Base-by-base conservation (phyloP, 2,888 invertebrate species). In the Oxyscelio sp. region DNA sequence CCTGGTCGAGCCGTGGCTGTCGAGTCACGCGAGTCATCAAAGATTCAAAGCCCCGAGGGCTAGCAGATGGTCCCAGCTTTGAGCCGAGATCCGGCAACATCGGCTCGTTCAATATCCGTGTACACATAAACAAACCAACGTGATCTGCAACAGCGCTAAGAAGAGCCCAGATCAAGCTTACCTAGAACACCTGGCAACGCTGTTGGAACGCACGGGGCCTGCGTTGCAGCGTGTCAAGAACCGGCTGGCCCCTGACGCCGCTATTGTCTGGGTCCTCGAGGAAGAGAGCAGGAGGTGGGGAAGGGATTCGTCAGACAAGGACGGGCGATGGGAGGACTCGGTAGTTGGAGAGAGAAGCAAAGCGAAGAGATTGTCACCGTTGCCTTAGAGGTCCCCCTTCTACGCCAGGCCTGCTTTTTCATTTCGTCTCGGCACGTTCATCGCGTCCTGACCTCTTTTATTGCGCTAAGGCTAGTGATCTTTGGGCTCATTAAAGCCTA, bases 11-110 rank as follows among this genome's bases (percentile, higher is more conserved):
- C 79, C 75, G 86, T 75, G 79, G 91, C 92, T 91, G 92, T 90
- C 92, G 91, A 92, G 93, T 93, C 93, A 93, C 94, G 94, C 93
- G 91, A 93, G 87, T 90, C 92, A 92, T 93, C 92, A 92, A 92
- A 92, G 91, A 93, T 93, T 92, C 92, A 93, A 90, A 91, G 90
- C 91, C 90, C 91, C 87, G 90, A 91, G 94, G 93, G 91, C 92
- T 86, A 90, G 92, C 94, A 94, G 94, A 93, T 94, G 94, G 92
- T 92, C 92, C 89, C 87, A 87, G 86, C 65, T 50, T 63, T n/a
- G 48, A 19, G 22, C 4, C 38, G 45, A 31, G 68, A 85, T 38
- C 52, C 70, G 91, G 90, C 91, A 91, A 91, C 91, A 63, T 78
- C 80, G 91, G 77, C 6, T 22, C 21, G 52, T 31, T 48, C 48